A percentile compares a stretch with the other conserved stretches of the same genome.
Evolutionary conservation across 2,113 vertebrate species (phyloP).

Genomic region (Picathartes gymnocephalus): DNA sequence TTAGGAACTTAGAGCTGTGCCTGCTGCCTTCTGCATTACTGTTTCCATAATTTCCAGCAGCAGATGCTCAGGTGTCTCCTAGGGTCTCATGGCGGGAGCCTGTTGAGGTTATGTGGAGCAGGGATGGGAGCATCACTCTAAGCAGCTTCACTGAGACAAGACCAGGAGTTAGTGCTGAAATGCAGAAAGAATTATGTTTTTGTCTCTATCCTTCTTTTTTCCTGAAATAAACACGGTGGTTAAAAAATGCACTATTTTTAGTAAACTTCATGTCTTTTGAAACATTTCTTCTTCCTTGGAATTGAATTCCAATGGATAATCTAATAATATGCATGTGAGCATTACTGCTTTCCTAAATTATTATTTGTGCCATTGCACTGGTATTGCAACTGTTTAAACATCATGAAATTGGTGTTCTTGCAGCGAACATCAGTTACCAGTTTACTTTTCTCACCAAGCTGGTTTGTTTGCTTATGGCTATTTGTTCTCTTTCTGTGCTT

Average conservation of each 20-base stretch:
- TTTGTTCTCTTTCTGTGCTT: background rate
- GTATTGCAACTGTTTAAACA: background rate
- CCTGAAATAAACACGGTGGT: background rate
- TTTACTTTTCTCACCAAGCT: background rate
- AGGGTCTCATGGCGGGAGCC: background rate
- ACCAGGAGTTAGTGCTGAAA: background rate
- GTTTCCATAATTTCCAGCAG: background rate
- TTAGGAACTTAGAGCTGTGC: background rate
- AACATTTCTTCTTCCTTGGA: background rate
- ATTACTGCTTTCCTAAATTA: background rate
- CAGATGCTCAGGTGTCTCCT: background rate
- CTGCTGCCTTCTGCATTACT: background rate
- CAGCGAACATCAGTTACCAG: background rate
- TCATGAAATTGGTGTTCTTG: background rate
- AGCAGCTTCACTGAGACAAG: background rate
- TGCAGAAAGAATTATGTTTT: background rate
- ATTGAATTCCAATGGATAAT: background rate
- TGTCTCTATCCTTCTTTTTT: background rate
- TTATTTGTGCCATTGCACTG: background rate
- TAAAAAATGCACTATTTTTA: slow-evolving; percentile 6
- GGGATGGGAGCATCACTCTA: background rate
- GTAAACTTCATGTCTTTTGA: background rate
- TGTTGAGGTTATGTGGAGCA: background rate
- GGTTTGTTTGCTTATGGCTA: background rate
- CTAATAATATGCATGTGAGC: background rate